Base-by-base conservation (phyloP, 2,113 vertebrate species). In the Pangasianodon gigas region DNA sequence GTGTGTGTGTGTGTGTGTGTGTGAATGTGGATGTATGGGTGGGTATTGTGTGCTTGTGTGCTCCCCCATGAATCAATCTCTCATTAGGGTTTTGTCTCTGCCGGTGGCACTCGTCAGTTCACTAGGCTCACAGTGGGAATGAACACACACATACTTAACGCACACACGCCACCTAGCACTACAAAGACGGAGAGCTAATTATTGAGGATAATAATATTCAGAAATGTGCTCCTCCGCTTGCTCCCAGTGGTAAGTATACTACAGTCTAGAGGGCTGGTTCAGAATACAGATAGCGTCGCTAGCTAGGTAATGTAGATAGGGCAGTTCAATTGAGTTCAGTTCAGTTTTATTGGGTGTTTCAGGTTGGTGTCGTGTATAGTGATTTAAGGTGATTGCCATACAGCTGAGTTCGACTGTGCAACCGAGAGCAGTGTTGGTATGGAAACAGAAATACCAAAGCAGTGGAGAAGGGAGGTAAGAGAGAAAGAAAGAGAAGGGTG, bases 71-170 rank as follows among this genome's bases (percentile, higher is more conserved):
- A 89, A 90, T 90, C 88, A 87, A 74, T 89, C 89, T 87, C 80
- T 90, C 89, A 87, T 79, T 83, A 92, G 71, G 77, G 69, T 74
- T 90, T 90, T 87, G 84, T 91, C 91, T 90, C 80, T 71, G 58
- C 89, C 58, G 62, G 79, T 86, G 89, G 87, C 75, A 79, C 62
- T 90, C 41, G 85, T 85, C 82, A 85, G 84, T 87, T 90, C 51
- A 90, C 77, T 77, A 85, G 75, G 44, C 89, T 88, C 89, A 85
- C 71, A 89, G 51, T 75, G 80, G 77, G 88, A 88, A 90, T 37
- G 84, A 74, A 82, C 80, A 91, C 87, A 87, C 56, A 84, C 44
- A 83, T 48, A 51, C 58, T 41, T 71, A 79, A 75, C 71, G 83
- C 56, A 88, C 77, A 82, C 60, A 88, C 79, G 46, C 74, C 88